A percentile compares a stretch with the other conserved stretches of the same genome.
These are phyloP conservation scores for Nanger granti DNA, from an alignment of 2,113 vertebrate genomes.

Conservation along the genomic window DNA sequence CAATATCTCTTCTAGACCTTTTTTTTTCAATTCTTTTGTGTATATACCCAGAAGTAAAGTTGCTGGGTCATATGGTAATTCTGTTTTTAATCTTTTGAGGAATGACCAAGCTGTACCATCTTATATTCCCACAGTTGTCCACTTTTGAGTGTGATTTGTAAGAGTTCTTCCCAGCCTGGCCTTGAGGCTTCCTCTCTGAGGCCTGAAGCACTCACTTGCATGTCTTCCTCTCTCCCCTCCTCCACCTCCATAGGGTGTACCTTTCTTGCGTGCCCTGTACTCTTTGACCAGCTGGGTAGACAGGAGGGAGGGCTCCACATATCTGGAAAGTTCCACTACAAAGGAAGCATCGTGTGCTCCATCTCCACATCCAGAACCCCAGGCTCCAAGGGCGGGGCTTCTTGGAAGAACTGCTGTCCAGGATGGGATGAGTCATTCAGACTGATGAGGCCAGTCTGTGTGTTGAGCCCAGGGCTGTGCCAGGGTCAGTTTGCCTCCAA, in stretches of 20 bases:
- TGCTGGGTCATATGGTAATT: not conserved
- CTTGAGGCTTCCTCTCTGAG: not conserved
- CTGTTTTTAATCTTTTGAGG: not conserved
- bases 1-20: not conserved
- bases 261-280: not conserved
- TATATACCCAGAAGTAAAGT: not conserved
- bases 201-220: not conserved
- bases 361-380: not conserved
- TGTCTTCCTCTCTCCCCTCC: not conserved
- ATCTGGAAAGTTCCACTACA: not conserved
- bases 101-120: not conserved
- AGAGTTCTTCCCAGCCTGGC: not conserved
- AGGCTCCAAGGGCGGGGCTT: not conserved
- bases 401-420: not conserved
- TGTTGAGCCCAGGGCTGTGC: not conserved
- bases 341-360: not conserved
- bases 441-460: not conserved
- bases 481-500: conserved; percentile 9
- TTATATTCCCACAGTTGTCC: not conserved
- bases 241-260: not conserved
- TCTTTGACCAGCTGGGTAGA: not conserved
- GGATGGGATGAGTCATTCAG: conserved; percentile 37
- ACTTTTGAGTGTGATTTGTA: not conserved
- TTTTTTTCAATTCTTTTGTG: not conserved
- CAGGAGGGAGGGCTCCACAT: not conserved